Evolutionary conservation across 2,888 invertebrate genomes (phyloP).

Genomic region (Leptothorax acervorum): DNA sequence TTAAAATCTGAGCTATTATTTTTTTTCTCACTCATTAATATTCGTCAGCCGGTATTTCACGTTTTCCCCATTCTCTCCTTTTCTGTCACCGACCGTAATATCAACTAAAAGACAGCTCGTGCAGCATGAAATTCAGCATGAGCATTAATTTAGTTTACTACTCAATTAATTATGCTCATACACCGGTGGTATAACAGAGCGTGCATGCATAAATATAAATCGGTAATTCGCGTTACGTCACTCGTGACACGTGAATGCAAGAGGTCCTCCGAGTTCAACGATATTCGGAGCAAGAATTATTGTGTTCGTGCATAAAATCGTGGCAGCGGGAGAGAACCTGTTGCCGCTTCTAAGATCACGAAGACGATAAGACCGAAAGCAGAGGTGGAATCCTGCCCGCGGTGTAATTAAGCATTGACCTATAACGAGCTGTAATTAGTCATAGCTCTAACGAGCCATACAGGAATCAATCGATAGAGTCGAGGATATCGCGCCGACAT

Average conservation of each 20-base stretch:
- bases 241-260: constrained; percentile 58
- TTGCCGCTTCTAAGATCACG: constrained; percentile 79
- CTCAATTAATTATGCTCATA: constrained; percentile 40
- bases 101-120: constrained; percentile 17
- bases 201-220: constrained; percentile 45
- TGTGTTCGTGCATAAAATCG: constrained; percentile 68
- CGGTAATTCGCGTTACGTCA: constrained; percentile 61
- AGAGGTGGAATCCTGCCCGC: constrained; percentile 78
- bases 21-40: constrained; percentile 13
- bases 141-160: constrained; percentile 40
- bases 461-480: constrained; percentile 79
- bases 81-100: constrained; percentile 28
- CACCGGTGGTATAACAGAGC: neutral
- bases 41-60: neutral
- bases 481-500: constrained; percentile 73
- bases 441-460: constrained; percentile 81
- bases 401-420: constrained; percentile 83
- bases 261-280: constrained; percentile 56
- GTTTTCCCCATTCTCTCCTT: neutral
- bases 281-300: constrained; percentile 72
- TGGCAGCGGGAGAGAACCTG: constrained; percentile 73
- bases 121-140: constrained; percentile 37
- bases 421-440: constrained; percentile 84
- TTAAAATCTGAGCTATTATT: neutral
- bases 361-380: constrained; percentile 79